These are phyloP conservation scores for Leptinotarsa tumamoca DNA, from an alignment of 2,888 invertebrate species.

Conservation along the genomic window DNA sequence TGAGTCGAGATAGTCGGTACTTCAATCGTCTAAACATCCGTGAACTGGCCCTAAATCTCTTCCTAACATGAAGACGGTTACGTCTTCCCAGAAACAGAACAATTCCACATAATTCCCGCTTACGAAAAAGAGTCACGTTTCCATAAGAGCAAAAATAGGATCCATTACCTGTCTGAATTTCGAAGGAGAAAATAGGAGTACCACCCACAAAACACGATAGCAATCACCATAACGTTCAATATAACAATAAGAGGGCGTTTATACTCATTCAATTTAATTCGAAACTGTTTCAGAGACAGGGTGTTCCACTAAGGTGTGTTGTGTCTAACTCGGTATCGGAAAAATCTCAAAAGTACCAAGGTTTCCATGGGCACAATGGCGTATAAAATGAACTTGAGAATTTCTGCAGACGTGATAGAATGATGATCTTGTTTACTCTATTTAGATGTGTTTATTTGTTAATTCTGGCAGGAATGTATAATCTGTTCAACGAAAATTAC, in stretches of 20 bases:
- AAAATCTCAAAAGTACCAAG: background rate
- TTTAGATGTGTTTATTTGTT: too few relatives aligned
- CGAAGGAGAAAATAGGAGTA: background rate
- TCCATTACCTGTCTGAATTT: slow-evolving; percentile 18
- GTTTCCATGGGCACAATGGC: background rate
- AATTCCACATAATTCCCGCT: slow-evolving; percentile 7
- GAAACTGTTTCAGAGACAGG: slow-evolving; percentile 14
- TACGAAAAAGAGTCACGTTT: slow-evolving; percentile 20
- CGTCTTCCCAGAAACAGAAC: slow-evolving; percentile 7
- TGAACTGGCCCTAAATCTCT: background rate
- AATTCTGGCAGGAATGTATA: too few relatives aligned
- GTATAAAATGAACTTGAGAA: background rate
- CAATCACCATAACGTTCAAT: slow-evolving; percentile 12
- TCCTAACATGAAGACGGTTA: slow-evolving; percentile 11
- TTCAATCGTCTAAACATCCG: background rate
- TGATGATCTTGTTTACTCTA: too few relatives aligned
- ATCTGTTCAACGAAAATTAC: too few relatives aligned
- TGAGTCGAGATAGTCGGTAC: slow-evolving; percentile 10
- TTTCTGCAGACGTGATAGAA: too few relatives aligned
- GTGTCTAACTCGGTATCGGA: background rate
- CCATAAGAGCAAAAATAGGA: slow-evolving; percentile 23
- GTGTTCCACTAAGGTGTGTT: slow-evolving; percentile 14
- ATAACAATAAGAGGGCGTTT: slow-evolving; percentile 16
- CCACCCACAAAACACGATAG: slow-evolving; percentile 19
- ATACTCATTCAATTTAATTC: slow-evolving; percentile 16